phyloP scores from a whole-genome alignment of 2,113 vertebrate species.

The Sakesphorus luctuosus region DNA sequence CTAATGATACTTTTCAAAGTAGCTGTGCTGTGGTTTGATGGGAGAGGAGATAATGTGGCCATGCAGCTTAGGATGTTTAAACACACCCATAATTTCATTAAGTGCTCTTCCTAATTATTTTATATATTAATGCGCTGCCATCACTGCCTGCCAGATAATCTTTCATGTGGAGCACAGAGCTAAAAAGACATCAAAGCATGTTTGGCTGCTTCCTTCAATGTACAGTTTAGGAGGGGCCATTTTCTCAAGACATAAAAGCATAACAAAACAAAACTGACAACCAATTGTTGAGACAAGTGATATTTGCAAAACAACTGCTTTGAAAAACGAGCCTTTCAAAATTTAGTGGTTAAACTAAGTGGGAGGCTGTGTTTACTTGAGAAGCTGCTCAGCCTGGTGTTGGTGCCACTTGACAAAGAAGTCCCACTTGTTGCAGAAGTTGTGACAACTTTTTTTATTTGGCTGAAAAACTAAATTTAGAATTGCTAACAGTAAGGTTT shows the following conservation, averaged over 20 bases:
- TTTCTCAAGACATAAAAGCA: background rate
- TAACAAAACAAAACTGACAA: background rate
- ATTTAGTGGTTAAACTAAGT: background rate
- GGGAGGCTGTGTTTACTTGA: accelerated
- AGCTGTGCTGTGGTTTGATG: background rate
- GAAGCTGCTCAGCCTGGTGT: background rate
- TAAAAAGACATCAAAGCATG: background rate
- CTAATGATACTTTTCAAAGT: conserved; percentile 22
- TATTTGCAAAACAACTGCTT: background rate
- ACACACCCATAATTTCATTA: conserved; percentile 19
- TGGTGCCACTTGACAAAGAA: background rate
- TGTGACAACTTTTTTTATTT: background rate
- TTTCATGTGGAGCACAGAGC: background rate
- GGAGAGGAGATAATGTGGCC: background rate
- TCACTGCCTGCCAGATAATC: background rate
- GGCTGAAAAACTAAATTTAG: background rate
- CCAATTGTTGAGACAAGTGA: background rate
- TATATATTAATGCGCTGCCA: conserved; percentile 50
- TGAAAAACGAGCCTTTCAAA: background rate
- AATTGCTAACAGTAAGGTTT: background rate
- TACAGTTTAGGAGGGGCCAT: background rate
- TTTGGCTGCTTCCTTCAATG: background rate
- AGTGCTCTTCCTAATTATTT: conserved; percentile 68
- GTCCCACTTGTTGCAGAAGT: background rate
- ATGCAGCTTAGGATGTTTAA: background rate